A percentile compares a stretch with the other conserved stretches of the same genome.
phyloP scores from a whole-genome alignment of 2,113 vertebrate species.

The Ursus arctos region DNA sequence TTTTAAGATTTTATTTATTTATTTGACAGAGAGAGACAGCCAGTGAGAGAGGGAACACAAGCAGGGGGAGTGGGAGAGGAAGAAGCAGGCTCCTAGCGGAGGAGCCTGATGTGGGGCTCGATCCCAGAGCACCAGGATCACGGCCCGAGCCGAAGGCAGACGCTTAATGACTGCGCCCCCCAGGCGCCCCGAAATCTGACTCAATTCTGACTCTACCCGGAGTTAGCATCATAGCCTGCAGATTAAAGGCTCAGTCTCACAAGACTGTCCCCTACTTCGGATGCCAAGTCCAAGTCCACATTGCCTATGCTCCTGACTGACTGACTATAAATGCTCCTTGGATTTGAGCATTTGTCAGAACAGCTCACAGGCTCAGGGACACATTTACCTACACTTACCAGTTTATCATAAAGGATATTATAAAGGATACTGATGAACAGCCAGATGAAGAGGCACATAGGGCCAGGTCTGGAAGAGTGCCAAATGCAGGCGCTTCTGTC shows the following conservation, averaged over 20 bases:
- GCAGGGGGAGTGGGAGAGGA: too few relatives aligned
- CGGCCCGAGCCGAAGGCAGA: too few relatives aligned
- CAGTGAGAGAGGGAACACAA: too few relatives aligned
- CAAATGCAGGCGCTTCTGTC: neutral
- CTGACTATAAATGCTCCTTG: neutral
- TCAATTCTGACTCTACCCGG: neutral
- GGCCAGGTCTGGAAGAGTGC: neutral
- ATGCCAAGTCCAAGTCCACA: neutral
- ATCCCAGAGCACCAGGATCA: too few relatives aligned
- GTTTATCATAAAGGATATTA: neutral
- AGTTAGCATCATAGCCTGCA: neutral
- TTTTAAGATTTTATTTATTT: too few relatives aligned
- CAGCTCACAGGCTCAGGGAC: neutral
- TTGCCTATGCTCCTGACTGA: neutral
- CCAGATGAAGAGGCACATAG: neutral
- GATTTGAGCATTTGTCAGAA: neutral
- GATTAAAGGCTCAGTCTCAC: neutral
- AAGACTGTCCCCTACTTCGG: neutral
- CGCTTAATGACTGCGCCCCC: too few relatives aligned
- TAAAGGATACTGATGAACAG: neutral
- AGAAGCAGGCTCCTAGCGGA: too few relatives aligned
- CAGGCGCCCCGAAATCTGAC: neutral
- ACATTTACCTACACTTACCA: neutral
- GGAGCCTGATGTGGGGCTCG: too few relatives aligned
- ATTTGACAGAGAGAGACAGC: too few relatives aligned